phyloP scores from a whole-genome alignment of 2,888 invertebrate species.

The Drosophila silvestris region DNA sequence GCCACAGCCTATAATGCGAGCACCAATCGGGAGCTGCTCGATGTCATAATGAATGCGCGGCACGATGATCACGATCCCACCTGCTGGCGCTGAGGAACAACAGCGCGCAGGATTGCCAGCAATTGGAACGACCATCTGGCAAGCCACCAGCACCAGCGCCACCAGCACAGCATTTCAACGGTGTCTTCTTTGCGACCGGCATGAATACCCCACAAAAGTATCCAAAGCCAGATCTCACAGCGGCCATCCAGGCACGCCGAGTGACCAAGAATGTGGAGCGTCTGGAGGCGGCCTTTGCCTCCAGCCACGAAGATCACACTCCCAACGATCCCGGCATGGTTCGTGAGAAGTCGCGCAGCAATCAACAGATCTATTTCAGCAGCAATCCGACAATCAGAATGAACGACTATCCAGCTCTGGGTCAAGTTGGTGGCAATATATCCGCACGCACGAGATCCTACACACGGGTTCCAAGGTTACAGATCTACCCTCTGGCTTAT shows the following conservation, averaged over 20 bases:
- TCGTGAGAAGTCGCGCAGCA: slow-evolving; percentile 85
- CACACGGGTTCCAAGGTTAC: slow-evolving; percentile 88
- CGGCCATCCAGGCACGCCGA: slow-evolving; percentile 87
- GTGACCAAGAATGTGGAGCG: slow-evolving; percentile 92
- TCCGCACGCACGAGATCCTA: slow-evolving; percentile 85
- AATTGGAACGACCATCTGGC: slow-evolving; percentile 17
- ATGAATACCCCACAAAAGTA: slow-evolving; percentile 86
- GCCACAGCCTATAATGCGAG: slow-evolving; percentile 80
- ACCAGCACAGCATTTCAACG: slow-evolving; percentile 86
- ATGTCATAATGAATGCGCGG: slow-evolving; percentile 87
- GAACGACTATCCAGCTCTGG: slow-evolving; percentile 74
- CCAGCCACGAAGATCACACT: slow-evolving; percentile 82
- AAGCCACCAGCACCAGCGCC: slow-evolving; percentile 74
- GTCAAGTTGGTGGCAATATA: slow-evolving; percentile 89
- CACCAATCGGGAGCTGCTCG: slow-evolving; percentile 87
- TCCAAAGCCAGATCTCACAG: slow-evolving; percentile 85
- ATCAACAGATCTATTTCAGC: slow-evolving; percentile 84
- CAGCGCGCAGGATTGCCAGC: slow-evolving; percentile 55
- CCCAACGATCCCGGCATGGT: slow-evolving; percentile 88
- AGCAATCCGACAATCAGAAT: slow-evolving; percentile 82
- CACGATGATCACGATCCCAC: slow-evolving; percentile 85
- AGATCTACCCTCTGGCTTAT: slow-evolving; percentile 90
- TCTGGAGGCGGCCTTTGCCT: slow-evolving; percentile 87
- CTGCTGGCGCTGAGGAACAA: slow-evolving; percentile 83
- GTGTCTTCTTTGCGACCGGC: slow-evolving; percentile 87